Base-by-base conservation (phyloP, 2,113 vertebrate species). In the Synodontis membranacea region DNA sequence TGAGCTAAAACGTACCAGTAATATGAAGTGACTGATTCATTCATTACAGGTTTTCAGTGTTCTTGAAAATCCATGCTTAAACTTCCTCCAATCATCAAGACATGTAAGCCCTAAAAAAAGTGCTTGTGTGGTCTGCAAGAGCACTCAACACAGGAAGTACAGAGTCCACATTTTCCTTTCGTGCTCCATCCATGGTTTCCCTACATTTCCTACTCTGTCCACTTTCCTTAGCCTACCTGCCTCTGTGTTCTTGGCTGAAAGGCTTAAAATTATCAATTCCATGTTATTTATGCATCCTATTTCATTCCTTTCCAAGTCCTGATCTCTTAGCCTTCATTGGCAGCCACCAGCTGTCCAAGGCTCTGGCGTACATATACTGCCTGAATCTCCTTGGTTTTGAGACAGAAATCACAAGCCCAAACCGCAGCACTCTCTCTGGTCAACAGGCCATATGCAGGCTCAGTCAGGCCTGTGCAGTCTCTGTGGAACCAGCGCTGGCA, bases 311-410 rank as follows among this genome's bases (percentile, higher is more conserved):
- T 19, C 28, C n/a, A 66, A 50, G 75, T 86, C 11, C 17, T 66
- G 56, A 28, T 86, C 76, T 23, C 87, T 96, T 95, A 99, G 83
- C 97, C 97, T 0, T 99, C 98, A 0, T 97, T 99, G 87, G 97
- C 97, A 0, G 97, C 97, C 91, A 99, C 98, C 87, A 99, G 92
- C 92, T 99, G 98, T 70, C 98, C 97, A 94, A 99, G 91, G 88
- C 96, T 96, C 93, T 99, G 97, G 0, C 97, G 97, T 88, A 99
- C 95, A 85, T 98, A 99, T 81, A 99, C 97, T 0, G 98, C 97
- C 91, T 99, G 97, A 90, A 99, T 99, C 94, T 99, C 98, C 96
- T 99, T 99, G n/a, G 96, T 98, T 92, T 99, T 99, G 89, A 99
- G 97, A 93, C 98, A 99, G 92, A 97, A 98, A 85, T 99, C 98